These are phyloP conservation scores for Drosophila acutilabella DNA, from an alignment of 2,888 invertebrate genomes.

Conservation along the genomic window DNA sequence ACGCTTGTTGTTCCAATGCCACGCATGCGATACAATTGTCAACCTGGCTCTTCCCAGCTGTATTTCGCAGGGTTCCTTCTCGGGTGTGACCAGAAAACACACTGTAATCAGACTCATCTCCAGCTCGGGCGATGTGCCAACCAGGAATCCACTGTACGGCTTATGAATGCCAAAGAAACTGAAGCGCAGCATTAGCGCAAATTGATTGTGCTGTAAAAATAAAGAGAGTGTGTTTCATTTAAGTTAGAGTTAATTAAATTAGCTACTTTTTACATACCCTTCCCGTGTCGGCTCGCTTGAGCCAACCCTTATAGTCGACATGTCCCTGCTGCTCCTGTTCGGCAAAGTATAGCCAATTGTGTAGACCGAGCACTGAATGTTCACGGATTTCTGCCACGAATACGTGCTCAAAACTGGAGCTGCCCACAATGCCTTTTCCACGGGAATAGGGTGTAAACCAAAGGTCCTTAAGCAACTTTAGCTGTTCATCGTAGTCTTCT, in stretches of 20 bases:
- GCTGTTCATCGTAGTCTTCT: slow-evolving; percentile 65
- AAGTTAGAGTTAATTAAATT: background rate
- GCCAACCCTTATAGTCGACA: slow-evolving; percentile 79
- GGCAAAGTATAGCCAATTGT: slow-evolving; percentile 82
- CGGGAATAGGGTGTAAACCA: slow-evolving; percentile 82
- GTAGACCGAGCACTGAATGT: slow-evolving; percentile 74
- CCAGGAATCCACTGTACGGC: slow-evolving; percentile 66
- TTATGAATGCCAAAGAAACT: slow-evolving; percentile 70
- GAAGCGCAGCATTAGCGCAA: slow-evolving; percentile 61
- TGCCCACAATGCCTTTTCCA: slow-evolving; percentile 72
- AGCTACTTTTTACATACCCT: slow-evolving; percentile 54
- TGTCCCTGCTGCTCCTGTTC: slow-evolving; percentile 79
- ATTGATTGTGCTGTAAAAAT: slow-evolving; percentile 61
- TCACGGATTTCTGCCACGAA: slow-evolving; percentile 79
- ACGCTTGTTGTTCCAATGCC: slow-evolving; percentile 76
- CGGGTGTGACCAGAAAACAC: slow-evolving; percentile 73
- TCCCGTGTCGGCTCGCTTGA: slow-evolving; percentile 66
- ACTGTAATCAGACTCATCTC: slow-evolving; percentile 80
- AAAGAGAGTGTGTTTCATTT: background rate
- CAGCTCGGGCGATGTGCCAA: slow-evolving; percentile 80
- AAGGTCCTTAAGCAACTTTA: slow-evolving; percentile 71
- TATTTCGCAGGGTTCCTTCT: slow-evolving; percentile 71
- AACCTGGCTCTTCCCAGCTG: slow-evolving; percentile 67
- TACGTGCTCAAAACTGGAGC: slow-evolving; percentile 82
- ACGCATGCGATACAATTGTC: slow-evolving; percentile 69